Percentiles rank a stretch among this genome's conserved stretches.
Evolutionary conservation across 2,113 vertebrate species (phyloP).

Genomic region (Pimephales promelas): DNA sequence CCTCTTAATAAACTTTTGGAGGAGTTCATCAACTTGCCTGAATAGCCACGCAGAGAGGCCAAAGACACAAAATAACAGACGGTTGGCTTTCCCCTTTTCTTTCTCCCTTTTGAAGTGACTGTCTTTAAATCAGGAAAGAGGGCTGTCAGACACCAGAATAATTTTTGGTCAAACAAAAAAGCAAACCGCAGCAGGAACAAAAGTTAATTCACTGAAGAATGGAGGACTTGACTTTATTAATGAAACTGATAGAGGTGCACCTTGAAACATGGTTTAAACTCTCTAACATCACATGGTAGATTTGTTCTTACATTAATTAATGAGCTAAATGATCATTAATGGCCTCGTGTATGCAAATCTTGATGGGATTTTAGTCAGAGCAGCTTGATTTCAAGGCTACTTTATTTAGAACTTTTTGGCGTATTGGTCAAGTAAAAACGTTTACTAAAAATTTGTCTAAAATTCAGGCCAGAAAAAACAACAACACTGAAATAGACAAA

Average conservation of each 20-base stretch:
- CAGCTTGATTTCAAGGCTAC: slow-evolving; percentile 1
- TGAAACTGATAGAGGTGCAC: slow-evolving; percentile 37
- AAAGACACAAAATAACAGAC: slow-evolving; percentile 82
- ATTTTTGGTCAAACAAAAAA: slow-evolving; percentile 57
- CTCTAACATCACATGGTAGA: slow-evolving; percentile 33
- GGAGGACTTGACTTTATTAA: slow-evolving; percentile 47
- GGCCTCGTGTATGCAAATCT: slow-evolving; percentile 9
- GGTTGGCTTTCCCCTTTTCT: slow-evolving; percentile 65
- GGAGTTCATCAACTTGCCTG: slow-evolving; percentile 95
- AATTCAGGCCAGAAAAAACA: not conserved
- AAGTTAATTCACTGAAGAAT: slow-evolving; percentile 47
- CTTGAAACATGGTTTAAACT: slow-evolving; percentile 22
- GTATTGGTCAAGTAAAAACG: not conserved
- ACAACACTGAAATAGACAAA: too few species aligned
- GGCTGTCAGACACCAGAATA: slow-evolving; percentile 62
- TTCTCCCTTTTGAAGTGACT: slow-evolving; percentile 56
- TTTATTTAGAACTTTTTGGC: not conserved
- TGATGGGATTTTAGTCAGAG: slow-evolving; percentile 10
- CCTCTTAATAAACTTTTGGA: slow-evolving; percentile 97
- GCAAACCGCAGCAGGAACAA: slow-evolving; percentile 49
- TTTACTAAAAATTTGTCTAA: not conserved
- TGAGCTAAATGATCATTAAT: slow-evolving; percentile 32
- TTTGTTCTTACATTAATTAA: slow-evolving; percentile 28
- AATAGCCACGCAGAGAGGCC: slow-evolving; percentile 86
- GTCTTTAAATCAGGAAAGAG: slow-evolving; percentile 57